Base-by-base conservation (phyloP, 2,797 vertebrate species). In the Lophius americanus region DNA sequence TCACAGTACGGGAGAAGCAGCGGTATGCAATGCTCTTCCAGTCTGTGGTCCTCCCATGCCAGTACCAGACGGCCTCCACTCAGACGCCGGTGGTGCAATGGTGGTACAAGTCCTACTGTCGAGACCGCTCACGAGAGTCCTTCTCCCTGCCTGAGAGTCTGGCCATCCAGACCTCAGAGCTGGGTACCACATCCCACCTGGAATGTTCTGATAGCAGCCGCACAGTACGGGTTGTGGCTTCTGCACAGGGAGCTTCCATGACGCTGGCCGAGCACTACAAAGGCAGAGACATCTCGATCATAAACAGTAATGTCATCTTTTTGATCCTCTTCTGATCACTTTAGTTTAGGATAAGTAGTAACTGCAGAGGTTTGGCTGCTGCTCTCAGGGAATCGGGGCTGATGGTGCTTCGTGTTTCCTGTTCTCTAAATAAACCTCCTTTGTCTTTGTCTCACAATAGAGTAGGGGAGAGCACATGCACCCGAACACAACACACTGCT, bases 71-170 rank as follows among this genome's bases (percentile, higher is more conserved):
- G 0, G 91, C 94, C 58, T 99, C 98, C 69, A 93, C 71, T 8
- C 95, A 97, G 68, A 86, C 91, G 0, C 95, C 96, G 0, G 96
- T 98, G 73, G 95, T 99, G 53, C 98, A 98, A 81, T 99, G 98
- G 98, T 96, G 95, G 90, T 99, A 97, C 92, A 98, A 98, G 85
- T 99, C 98, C 60, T 98, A 96, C 88, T 99, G 98, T 82, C 95
- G 94, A 61, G 97, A 99, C 76, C 95, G 94, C 60, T 95, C 95
- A 3, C 92, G 88, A 12, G 96, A 99, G 41, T 95, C 97, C 74
- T 90, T 99, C 92, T 95, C 89, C 56, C 60, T 91, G 54, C 55
- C 77, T 0, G 83, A 92, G 68, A 84, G 36, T 3, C 75, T 92
- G 76, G 95, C 93, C 61, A 85, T 93, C 76, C 87, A 94, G 65